Percentiles rank a stretch among this genome's conserved stretches.
phyloP scores from a whole-genome alignment of 1,140 invertebrate genomes.

The Drosophila albomicans region DNA sequence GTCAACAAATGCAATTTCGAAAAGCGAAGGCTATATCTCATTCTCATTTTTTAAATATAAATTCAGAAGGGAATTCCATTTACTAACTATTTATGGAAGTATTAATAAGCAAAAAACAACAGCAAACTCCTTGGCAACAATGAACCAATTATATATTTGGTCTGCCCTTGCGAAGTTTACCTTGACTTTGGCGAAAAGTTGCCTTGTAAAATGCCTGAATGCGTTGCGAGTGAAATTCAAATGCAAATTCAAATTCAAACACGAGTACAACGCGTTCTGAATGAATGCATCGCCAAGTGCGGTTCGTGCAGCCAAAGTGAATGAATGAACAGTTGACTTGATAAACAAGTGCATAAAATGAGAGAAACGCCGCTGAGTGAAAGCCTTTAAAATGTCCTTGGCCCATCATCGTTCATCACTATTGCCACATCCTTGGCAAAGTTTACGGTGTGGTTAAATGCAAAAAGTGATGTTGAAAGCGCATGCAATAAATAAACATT shows the following conservation, averaged over 20 bases:
- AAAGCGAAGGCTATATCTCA: too few relatives aligned
- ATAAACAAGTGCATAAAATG: slow-evolving; percentile 46
- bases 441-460: neutral
- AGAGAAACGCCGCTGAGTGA: neutral
- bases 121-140: slow-evolving; percentile 5
- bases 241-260: slow-evolving; percentile 51
- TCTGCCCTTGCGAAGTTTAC: slow-evolving; percentile 24
- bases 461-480: neutral
- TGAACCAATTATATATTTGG: slow-evolving; percentile 15
- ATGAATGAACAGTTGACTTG: slow-evolving; percentile 60
- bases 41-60: too few relatives aligned
- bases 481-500: neutral
- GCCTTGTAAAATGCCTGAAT: slow-evolving; percentile 47
- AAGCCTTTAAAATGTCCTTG: slow-evolving; percentile 25
- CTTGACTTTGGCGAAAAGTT: slow-evolving; percentile 51
- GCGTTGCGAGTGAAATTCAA: slow-evolving; percentile 47
- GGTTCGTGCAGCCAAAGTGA: slow-evolving; percentile 47
- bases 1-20: neutral
- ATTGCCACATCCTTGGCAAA: slow-evolving; percentile 1
- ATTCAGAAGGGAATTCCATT: neutral
- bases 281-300: slow-evolving; percentile 53
- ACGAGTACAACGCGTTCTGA: slow-evolving; percentile 32
- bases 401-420: neutral
- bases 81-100: neutral
- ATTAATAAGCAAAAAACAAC: neutral